phyloP scores from a whole-genome alignment of 2,113 vertebrate species.

The Sorex araneus region DNA sequence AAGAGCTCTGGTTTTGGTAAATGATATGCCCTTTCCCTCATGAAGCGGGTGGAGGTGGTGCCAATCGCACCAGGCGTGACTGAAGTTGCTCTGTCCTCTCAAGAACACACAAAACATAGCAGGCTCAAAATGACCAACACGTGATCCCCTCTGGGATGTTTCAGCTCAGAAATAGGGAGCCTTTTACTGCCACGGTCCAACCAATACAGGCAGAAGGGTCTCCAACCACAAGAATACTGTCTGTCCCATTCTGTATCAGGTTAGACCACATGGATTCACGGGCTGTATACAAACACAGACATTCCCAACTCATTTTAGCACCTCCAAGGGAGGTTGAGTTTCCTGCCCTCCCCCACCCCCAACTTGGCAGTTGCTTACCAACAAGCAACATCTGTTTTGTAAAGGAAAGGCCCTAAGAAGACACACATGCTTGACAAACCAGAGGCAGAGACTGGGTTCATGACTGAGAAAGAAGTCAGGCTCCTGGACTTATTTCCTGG shows the following conservation, averaged over 20 bases:
- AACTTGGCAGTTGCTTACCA: not conserved
- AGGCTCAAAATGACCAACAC: not conserved
- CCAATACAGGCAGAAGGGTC: too few relatives aligned
- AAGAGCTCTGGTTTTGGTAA: not conserved
- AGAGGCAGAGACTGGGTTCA: too few relatives aligned
- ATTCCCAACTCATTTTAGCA: too few relatives aligned
- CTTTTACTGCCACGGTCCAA: too few relatives aligned
- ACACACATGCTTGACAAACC: accelerated
- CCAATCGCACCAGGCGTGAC: not conserved
- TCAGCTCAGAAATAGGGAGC: too few relatives aligned
- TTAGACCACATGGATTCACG: too few relatives aligned
- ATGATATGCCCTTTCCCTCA: not conserved
- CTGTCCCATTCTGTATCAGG: too few relatives aligned
- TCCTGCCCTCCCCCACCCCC: too few relatives aligned
- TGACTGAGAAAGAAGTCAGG: too few relatives aligned
- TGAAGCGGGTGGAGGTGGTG: not conserved
- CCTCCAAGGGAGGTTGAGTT: not conserved
- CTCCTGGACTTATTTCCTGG: not conserved
- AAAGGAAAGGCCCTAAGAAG: not conserved
- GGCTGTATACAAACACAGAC: too few relatives aligned
- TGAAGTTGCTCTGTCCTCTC: not conserved
- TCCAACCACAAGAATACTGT: too few relatives aligned
- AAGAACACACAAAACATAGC: accelerated
- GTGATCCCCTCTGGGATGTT: accelerated
- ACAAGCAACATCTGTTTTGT: not conserved